Evolutionary conservation across 2,888 invertebrate species (phyloP), one percentile per base, ranked within the genome.

Genomic region (Stictocephala bisonia): DNA sequence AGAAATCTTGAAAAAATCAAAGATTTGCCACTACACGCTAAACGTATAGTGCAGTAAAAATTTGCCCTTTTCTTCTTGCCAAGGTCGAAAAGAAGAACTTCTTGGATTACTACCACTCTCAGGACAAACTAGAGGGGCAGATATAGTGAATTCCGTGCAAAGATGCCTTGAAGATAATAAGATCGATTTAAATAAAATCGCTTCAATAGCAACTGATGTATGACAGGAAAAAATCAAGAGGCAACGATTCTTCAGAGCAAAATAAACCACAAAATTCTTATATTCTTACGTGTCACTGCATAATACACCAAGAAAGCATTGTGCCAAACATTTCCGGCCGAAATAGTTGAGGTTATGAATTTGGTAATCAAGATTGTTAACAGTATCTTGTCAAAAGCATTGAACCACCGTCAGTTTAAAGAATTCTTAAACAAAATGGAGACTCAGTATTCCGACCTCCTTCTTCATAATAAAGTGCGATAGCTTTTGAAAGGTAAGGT

Each of bases 401-500:
- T 77, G n/a, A n/a, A n/a, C 67, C 74, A 75, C 70, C 73, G 76
- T 11, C 76, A 78, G 72, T 77, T 79, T 76, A 75, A 74, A 69
- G 73, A 78, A 73, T 75, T 78, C 48, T 73, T 27, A 26, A 71
- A 15, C 24, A 76, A 77, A 76, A 75, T 75, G 48, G 78, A 78
- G 41, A 71, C 35, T 50, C 73, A 75, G 60, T 76, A 78, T 73
- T 74, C 77, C 18, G 77, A 78, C 72, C 75, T 77, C 9, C 74
- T 79, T 60, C 76, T n/a, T n/a, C n/a, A n/a, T n/a, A n/a, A n/a
- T n/a, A 44, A 6, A 15, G n/a, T 4, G 72, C 79, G 79, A 79
- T 73, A 72, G 72, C 77, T 79, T 78, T 80, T 78, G 77, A 81
- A 78, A 80, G 75, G 77, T 50, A 80, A 80, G 77, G 76, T 80